Evolutionary conservation across 2,888 invertebrate species (phyloP), one percentile per base, ranked within the genome.

Genomic region (Aproaerema taeniolella): DNA sequence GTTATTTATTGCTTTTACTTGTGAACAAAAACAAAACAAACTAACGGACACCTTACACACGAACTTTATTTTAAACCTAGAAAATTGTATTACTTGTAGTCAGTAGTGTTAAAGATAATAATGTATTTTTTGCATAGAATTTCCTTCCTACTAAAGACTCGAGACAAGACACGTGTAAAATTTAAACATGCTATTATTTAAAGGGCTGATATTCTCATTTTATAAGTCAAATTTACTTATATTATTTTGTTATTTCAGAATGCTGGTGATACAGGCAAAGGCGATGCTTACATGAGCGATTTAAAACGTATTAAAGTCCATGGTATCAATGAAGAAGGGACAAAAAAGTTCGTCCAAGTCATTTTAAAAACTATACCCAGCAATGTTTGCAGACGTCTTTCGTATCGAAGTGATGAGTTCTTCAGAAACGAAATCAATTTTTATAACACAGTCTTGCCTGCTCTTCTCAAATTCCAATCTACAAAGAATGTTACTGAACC

Each of bases 391-490:
- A 72, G 92, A 16, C 85, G 90, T 0, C 89, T 90, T 16, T 89
- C 93, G 0, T 93, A 88, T 52, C 83, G 90, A 41, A 91, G 90
- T 26, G 58, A 79, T 2, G 91, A 91, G 33, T 93, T 93, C 62
- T 93, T 93, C 55, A 76, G 78, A 45, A 93, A 93, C 58, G 93
- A 93, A 70, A 90, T 91, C 0, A 72, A 77, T 37, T 93, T 93
- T 61, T 93, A 93, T 63, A 72, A 76, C 28, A 70, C 68, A 46
- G 83, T 88, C 1, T 68, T 89, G 46, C 87, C 88, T 6, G 70
- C 52, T 1, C 50, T 89, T 42, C 53, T 88, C 0, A 58, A 79
- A 26, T 89, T 87, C 39, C 86, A 87, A 52, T 48, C 71, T 0
- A 61, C 50, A 1, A 83, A 76, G 49, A 57, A 63, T 2, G 8